Evolutionary conservation across 2,888 invertebrate genomes (phyloP).

Genomic region (Heliconius ismenius): DNA sequence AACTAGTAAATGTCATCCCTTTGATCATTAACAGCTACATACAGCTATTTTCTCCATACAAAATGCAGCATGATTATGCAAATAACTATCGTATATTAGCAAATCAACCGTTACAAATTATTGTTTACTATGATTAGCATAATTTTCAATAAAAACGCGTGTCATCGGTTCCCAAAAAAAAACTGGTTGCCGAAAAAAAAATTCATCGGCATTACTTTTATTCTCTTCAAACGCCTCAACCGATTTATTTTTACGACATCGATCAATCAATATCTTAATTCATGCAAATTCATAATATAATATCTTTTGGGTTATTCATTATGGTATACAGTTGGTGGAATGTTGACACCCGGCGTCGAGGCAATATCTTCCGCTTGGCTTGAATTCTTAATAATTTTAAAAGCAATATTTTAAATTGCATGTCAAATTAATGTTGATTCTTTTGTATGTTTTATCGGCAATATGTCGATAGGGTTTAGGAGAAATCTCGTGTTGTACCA

Average conservation of each 20-base stretch:
- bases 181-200: constrained; percentile 43
- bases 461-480: constrained; percentile 76
- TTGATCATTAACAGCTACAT: constrained; percentile 55
- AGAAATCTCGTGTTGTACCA: constrained; percentile 61
- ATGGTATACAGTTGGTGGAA: constrained; percentile 56
- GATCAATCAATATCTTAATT: constrained; percentile 70
- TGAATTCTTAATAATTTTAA: constrained; percentile 66
- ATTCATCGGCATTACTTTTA: constrained; percentile 61
- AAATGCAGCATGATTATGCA: constrained; percentile 66
- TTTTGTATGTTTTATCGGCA: constrained; percentile 72
- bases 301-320: constrained; percentile 69
- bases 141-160: constrained; percentile 71
- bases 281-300: constrained; percentile 60
- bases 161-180: constrained; percentile 56
- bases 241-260: constrained; percentile 68
- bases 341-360: constrained; percentile 56
- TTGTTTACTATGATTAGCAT: constrained; percentile 78
- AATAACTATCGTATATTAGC: constrained; percentile 69
- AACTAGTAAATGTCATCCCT: constrained; percentile 73
- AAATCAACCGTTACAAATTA: constrained; percentile 82
- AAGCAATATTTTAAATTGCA: constrained; percentile 80
- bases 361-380: constrained; percentile 73
- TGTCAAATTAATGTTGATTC: constrained; percentile 79
- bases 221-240: constrained; percentile 53
- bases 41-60: constrained; percentile 52